Percentiles rank a stretch among this genome's conserved stretches.
Evolutionary conservation across 2,113 vertebrate genomes (phyloP).

Genomic region (Charina bottae): DNA sequence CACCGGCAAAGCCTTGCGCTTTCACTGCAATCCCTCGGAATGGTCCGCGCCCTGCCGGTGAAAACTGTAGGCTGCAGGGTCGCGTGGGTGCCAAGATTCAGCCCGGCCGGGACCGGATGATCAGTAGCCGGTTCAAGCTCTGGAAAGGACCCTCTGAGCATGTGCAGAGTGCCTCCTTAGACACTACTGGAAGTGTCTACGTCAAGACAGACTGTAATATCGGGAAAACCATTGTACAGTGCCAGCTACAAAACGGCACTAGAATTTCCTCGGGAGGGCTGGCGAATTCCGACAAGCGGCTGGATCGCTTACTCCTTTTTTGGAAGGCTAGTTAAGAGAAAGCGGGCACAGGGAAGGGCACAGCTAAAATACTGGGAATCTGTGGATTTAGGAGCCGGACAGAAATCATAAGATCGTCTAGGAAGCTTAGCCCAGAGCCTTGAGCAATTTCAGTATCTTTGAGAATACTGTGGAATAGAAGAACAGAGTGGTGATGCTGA

Average conservation of each 20-base stretch:
- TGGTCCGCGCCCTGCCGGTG: not conserved
- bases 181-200: not conserved
- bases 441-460: not conserved
- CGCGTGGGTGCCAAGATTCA: not conserved
- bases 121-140: not conserved
- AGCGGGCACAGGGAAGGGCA: not conserved
- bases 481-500: not conserved
- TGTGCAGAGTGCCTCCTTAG: not conserved
- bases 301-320: not conserved
- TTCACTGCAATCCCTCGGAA: not conserved
- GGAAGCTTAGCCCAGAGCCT: not conserved
- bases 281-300: not conserved
- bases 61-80: not conserved
- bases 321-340: not conserved
- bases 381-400: too few relatives aligned
- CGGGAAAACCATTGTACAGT: not conserved
- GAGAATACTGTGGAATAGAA: not conserved
- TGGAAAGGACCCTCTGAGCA: not conserved
- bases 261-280: not conserved
- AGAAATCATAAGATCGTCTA: not conserved
- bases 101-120: not conserved
- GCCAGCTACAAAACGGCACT: not conserved
- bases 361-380: not conserved
- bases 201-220: not conserved
- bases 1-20: not conserved